phyloP scores from a whole-genome alignment of 2,113 vertebrate genomes.

The Trachemys scripta region DNA sequence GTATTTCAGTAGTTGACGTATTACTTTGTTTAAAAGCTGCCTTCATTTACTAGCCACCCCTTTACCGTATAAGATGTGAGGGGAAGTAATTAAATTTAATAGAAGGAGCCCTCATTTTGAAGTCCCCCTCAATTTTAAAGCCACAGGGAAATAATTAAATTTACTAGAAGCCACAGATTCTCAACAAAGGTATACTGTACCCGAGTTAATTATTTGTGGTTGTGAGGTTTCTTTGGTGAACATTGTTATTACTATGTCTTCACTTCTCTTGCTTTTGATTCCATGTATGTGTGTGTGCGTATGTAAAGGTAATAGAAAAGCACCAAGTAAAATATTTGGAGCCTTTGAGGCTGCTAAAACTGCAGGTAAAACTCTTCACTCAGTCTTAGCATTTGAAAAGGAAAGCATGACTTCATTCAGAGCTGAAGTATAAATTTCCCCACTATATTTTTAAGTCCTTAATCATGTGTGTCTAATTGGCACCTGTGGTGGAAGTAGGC shows the following conservation, averaged over 20 bases:
- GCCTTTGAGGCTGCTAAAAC: not conserved
- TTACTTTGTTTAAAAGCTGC: not conserved
- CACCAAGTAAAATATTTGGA: not conserved
- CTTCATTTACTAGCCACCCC: not conserved
- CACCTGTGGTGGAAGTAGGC: not conserved
- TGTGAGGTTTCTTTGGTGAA: constrained; percentile 63
- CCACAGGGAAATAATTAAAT: constrained; percentile 55
- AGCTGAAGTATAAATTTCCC: not conserved
- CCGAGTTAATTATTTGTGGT: constrained; percentile 37
- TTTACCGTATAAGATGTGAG: not conserved
- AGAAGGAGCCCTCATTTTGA: not conserved
- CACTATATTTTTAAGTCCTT: not conserved
- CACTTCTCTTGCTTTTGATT: not conserved
- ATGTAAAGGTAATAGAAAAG: not conserved
- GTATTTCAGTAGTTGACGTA: not conserved
- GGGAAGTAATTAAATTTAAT: not conserved
- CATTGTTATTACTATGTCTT: not conserved
- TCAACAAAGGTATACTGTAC: constrained; percentile 36
- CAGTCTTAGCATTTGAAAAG: not conserved
- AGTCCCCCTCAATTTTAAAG: constrained; percentile 43
- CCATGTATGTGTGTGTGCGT: too few relatives aligned
- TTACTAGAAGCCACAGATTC: constrained; percentile 11
- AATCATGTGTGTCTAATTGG: not conserved
- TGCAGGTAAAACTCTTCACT: not conserved
- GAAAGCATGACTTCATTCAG: not conserved